Base-by-base conservation (phyloP, 2,113 vertebrate species). In the Paramormyrops kingsleyae region DNA sequence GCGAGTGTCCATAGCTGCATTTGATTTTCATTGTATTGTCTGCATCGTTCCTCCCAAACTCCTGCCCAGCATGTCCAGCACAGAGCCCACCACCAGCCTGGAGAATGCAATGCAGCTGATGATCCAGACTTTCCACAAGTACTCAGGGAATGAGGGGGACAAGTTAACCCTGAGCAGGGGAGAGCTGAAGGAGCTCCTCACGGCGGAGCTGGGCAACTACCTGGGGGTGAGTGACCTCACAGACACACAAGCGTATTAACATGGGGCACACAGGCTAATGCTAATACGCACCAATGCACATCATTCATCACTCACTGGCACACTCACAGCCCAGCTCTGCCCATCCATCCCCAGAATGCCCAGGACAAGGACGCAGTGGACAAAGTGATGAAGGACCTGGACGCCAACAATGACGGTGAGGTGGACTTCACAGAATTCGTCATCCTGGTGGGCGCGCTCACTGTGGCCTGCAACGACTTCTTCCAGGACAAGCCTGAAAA, bases 111-210 rank as follows among this genome's bases (percentile, higher is more conserved):
- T 98, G 96, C 95, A 96, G 90, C 97, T 97, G 70, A 94, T 98
- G 92, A 97, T 97, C 90, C 96, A 94, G 91, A 96, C 96, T 87
- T 98, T 97, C 94, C 97, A 97, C 92, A 97, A 97, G 92, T 97
- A 98, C 24, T 97, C 97, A 0, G 97, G 97, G 13, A 96, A 95
- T 93, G 97, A 98, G 91, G 97, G 97, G 0, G 95, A 97, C 95
- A 97, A 97, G 89, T 96, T 96, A 90, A 97, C 96, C 0, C 94
- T 97, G 87, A 97, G 96, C 91, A 91, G 94, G 85, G 94, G 90
- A 0, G 97, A 98, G 66, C 94, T 98, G n/a, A 97, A 97, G 94
- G 96, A 97, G 88, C 94, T 98, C 90, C 94, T 98, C 85, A 89
- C 94, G 27, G 94, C 96, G 74, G 96, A 97, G 93, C 94, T 97